A percentile compares a stretch with the other conserved stretches of the same genome.
phyloP scores from a whole-genome alignment of 2,888 invertebrate species.

The Nemurella pictetii region DNA sequence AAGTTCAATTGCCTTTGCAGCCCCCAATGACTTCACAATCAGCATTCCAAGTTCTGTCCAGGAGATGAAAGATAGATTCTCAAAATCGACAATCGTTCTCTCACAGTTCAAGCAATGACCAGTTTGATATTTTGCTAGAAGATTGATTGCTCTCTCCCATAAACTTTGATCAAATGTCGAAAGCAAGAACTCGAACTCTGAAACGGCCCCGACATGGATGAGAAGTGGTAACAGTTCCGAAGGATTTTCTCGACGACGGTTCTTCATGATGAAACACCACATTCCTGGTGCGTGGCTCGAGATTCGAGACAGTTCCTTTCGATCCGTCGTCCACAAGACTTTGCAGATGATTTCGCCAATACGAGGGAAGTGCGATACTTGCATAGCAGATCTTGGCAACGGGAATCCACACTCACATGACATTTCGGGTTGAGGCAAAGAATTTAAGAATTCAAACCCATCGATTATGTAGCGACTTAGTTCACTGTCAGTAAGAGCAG shows the following conservation, averaged over 20 bases:
- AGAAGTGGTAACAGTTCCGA: conserved; percentile 56
- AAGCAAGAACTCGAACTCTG: conserved; percentile 58
- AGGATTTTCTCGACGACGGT: conserved; percentile 55
- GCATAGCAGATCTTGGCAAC: neutral
- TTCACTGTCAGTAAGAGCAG: conserved; percentile 22
- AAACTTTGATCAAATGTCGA: conserved; percentile 60
- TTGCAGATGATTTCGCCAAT: conserved; percentile 24
- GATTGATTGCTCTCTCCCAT: conserved; percentile 61
- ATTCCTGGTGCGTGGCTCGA: conserved; percentile 65
- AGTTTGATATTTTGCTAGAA: conserved; percentile 60
- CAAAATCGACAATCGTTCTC: conserved; percentile 53
- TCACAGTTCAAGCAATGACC: conserved; percentile 66
- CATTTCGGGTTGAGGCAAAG: neutral
- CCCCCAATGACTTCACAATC: conserved; percentile 64
- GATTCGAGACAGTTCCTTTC: conserved; percentile 57
- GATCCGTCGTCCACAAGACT: conserved; percentile 45
- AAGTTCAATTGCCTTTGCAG: conserved; percentile 60
- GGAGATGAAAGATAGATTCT: conserved; percentile 56
- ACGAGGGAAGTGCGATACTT: conserved; percentile 1
- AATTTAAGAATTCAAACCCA: conserved; percentile 37
- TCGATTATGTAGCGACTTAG: conserved; percentile 25
- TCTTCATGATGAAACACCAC: conserved; percentile 62
- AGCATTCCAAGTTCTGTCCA: conserved; percentile 65
- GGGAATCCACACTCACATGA: conserved; percentile 41
- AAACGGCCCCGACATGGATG: conserved; percentile 63